Evolutionary conservation across 2,797 vertebrate genomes (phyloP), one percentile per base, ranked within the genome.

Genomic region (Rhyacichthys aspro): DNA sequence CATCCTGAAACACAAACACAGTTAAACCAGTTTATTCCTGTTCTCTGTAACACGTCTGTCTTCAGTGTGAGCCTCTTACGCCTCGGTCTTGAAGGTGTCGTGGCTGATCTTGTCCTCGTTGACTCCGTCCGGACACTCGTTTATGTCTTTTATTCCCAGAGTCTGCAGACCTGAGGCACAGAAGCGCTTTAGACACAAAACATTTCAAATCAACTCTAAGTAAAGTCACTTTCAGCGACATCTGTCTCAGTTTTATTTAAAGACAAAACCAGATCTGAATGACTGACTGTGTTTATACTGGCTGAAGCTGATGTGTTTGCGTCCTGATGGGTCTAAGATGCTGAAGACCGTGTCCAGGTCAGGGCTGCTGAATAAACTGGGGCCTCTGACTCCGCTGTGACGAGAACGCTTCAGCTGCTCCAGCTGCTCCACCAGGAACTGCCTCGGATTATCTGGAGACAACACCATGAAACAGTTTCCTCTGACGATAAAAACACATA

Each of bases 261-360:
- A 14, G 10, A 42, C 1, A 42, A 7, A 14, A 14, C 4, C 23
- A 9, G 41, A 42, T 42, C n/a, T 42, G 11, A 7, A 14, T 3
- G 23, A 28, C 23, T 28, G 67, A 92, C 92, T 91, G 0, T 91
- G 84, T 50, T 86, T 88, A 66, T 92, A 92, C 34, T 92, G 91
- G 12, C 43, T 59, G 55, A 72, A 85, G 11, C 74, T 87, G 60
- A 93, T 87, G 55, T 83, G 50, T 18, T 80, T 84, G 49, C 84
- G 72, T 16, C 81, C 60, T 0, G 67, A 9, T 0, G 91, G 91
- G 76, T 92, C 90, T 71, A 93, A 55, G 34, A 93, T 82, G 8
- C 84, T 60, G 1, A 85, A 85, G 9, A 90, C 15, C 5, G 89
- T 70, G 3, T 91, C 86, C 63, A 93, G 45, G 55, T 93, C 81